Conservation (phyloP, 2,888 invertebrate genomes). For the Eurois occulta region DNA sequence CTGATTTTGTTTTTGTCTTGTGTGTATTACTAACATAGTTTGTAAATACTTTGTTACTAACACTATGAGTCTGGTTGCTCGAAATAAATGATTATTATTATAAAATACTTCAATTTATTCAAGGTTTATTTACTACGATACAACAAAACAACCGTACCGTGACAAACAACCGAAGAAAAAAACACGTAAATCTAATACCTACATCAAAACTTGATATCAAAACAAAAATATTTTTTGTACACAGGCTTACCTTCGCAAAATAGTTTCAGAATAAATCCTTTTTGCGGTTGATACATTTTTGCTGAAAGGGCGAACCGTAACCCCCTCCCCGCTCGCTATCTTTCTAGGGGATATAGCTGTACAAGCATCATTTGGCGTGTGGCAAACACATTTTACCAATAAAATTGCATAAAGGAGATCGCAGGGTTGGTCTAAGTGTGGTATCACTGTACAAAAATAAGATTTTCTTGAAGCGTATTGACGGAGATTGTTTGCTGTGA, state of each 20-base stretch:
- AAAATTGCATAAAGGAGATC: not conserved
- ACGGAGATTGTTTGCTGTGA: not conserved
- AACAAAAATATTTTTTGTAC: constrained; percentile 51
- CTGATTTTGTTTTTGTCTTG: no score
- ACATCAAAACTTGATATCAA: constrained; percentile 27
- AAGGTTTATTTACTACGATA: not conserved
- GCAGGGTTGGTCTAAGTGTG: not conserved
- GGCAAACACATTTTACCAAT: not conserved
- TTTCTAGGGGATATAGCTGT: constrained; percentile 1
- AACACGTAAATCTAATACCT: constrained; percentile 11
- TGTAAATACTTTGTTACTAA: no score
- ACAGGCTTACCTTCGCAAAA: constrained; percentile 22
- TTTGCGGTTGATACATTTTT: constrained; percentile 39
- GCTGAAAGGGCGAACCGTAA: constrained; percentile 28
- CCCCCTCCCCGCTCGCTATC: not conserved
- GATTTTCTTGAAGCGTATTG: not conserved
- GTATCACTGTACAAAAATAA: not conserved
- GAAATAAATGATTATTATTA: no score
- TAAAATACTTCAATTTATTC: not conserved
- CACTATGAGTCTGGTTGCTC: no score
- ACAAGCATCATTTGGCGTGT: not conserved
- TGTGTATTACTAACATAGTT: no score
- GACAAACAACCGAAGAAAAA: not conserved
- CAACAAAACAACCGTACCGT: not conserved
- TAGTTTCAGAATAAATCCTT: constrained; percentile 51